These are phyloP conservation scores for Gambusia holbrooki DNA, from an alignment of 2,113 vertebrate genomes.

Conservation along the genomic window DNA sequence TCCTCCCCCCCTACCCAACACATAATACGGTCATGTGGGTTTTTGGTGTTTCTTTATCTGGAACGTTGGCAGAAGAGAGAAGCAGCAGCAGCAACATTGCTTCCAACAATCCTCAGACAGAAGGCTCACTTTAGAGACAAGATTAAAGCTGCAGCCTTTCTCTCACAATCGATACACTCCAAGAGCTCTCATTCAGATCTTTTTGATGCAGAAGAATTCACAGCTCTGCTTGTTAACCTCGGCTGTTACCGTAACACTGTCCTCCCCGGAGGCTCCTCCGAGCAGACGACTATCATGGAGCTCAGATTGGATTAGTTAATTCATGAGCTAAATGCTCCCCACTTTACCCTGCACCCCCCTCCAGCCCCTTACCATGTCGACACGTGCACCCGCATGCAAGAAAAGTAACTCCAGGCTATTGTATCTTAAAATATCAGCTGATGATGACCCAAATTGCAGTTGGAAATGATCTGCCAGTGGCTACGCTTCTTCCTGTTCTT, in stretches of 20 bases:
- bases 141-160: conserved; percentile 24
- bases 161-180: conserved; percentile 26
- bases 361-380: neutral
- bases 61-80: neutral
- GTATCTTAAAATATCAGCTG: conserved; percentile 48
- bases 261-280: conserved; percentile 35
- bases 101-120: conserved; percentile 26
- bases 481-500: conserved; percentile 7
- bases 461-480: conserved; percentile 12
- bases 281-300: conserved; percentile 36
- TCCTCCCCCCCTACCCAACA: conserved; percentile 20
- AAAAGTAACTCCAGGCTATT: conserved; percentile 49
- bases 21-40: conserved; percentile 42
- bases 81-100: conserved; percentile 10
- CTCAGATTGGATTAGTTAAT: conserved; percentile 57
- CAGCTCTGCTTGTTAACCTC: conserved; percentile 46
- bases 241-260: conserved; percentile 26
- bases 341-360: neutral
- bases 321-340: conserved; percentile 19
- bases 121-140: conserved; percentile 8
- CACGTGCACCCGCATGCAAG: conserved; percentile 26
- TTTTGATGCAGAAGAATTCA: conserved; percentile 1
- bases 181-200: conserved; percentile 10
- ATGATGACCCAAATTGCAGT: conserved; percentile 49
- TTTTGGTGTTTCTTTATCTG: conserved; percentile 55